phyloP scores from a whole-genome alignment of 1,140 invertebrate species.

The Palaemon carinicauda region DNA sequence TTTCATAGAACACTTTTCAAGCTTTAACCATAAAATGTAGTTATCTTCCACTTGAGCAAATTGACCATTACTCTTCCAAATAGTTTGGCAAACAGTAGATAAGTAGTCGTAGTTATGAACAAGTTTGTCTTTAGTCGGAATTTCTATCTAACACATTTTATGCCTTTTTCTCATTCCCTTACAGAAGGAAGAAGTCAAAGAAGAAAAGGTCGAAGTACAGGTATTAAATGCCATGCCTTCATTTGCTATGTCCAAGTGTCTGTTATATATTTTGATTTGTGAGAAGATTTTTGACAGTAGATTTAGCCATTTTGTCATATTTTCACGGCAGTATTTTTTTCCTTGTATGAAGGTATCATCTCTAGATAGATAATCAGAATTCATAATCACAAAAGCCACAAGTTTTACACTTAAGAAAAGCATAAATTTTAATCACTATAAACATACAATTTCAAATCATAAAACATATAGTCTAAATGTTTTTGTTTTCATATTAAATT shows the following conservation, averaged over 20 bases:
- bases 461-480: background rate
- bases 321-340: background rate
- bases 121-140: background rate
- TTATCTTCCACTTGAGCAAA: background rate
- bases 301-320: background rate
- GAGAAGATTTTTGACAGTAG: background rate
- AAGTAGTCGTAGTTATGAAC: constrained; percentile 7
- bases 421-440: too few species aligned
- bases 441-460: too few species aligned
- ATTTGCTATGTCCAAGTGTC: background rate
- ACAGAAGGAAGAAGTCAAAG: constrained; percentile 52
- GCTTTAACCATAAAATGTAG: too few species aligned
- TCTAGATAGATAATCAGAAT: background rate
- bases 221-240: constrained; percentile 1
- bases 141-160: constrained; percentile 26
- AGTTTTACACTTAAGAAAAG: too few species aligned
- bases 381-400: too few species aligned
- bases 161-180: constrained; percentile 23
- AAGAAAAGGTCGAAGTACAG: constrained; percentile 43
- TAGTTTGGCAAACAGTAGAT: background rate
- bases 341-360: background rate
- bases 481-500: background rate
- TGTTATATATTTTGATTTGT: background rate
- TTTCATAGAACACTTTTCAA: too few species aligned
- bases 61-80: background rate